These are phyloP conservation scores for Apis cerana DNA, from an alignment of 1,140 invertebrate species.

Conservation along the genomic window DNA sequence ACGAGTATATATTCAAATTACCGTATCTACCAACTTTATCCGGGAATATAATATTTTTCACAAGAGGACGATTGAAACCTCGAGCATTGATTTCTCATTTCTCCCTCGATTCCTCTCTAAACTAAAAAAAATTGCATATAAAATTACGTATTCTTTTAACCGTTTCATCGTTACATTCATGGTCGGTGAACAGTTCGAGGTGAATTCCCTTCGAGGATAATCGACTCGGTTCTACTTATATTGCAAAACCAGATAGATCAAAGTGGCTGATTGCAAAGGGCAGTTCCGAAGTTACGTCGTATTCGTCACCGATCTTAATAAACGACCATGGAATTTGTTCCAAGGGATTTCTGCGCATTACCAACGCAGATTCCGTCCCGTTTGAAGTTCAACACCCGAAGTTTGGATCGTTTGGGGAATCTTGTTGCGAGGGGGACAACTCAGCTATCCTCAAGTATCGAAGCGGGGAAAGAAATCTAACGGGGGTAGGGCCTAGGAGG, in stretches of 20 bases:
- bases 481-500: neutral
- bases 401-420: constrained; percentile 15
- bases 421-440: neutral
- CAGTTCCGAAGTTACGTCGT: neutral
- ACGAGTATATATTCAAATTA: no score
- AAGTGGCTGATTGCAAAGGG: neutral
- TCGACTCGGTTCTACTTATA: neutral
- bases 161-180: no score
- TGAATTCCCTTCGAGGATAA: no score
- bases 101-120: no score
- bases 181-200: no score
- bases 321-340: neutral
- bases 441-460: neutral
- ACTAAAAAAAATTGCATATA: no score
- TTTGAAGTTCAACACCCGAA: constrained; percentile 17
- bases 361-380: constrained; percentile 25
- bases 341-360: neutral
- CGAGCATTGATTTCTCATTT: no score
- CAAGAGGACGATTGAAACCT: no score
- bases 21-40: no score
- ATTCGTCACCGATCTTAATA: neutral
- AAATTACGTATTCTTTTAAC: no score
- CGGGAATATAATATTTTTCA: no score
- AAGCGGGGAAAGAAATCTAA: neutral
- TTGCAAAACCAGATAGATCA: neutral